Percentiles rank a stretch among this genome's conserved stretches.
phyloP scores from a whole-genome alignment of 2,113 vertebrate genomes.

The Accipiter cooperii region DNA sequence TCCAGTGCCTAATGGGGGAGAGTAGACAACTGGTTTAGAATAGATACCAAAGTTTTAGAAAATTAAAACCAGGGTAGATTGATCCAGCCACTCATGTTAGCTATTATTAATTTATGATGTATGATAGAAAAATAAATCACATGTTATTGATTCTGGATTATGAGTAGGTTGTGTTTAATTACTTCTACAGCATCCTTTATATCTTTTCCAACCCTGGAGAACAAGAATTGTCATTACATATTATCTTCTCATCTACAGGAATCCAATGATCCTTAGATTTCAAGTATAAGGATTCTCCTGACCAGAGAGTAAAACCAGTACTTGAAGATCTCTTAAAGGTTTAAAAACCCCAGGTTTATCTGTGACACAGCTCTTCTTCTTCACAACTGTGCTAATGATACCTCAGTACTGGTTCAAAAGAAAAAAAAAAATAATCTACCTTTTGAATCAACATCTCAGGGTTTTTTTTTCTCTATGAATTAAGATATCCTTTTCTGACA shows the following conservation, averaged over 20 bases:
- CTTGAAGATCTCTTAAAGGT: not conserved
- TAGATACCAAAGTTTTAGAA: not conserved
- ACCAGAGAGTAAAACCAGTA: not conserved
- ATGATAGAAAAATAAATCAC: constrained; percentile 25
- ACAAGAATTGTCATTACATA: not conserved
- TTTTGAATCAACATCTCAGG: not conserved
- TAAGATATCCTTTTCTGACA: not conserved
- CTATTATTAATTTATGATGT: constrained; percentile 8
- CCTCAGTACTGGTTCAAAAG: not conserved
- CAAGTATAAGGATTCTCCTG: not conserved
- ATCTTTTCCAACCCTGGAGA: not conserved
- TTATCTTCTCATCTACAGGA: not conserved
- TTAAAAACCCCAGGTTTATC: accelerated
- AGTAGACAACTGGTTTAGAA: not conserved
- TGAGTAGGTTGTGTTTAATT: constrained; percentile 19
- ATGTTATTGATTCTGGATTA: constrained; percentile 13
- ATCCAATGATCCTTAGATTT: not conserved
- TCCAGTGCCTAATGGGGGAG: not conserved
- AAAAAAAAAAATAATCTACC: not conserved
- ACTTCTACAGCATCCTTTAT: not conserved
- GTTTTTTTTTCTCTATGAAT: not conserved
- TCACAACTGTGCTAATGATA: not conserved
- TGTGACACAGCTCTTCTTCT: not conserved
- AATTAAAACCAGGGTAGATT: not conserved
- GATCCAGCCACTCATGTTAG: not conserved